Percentiles rank a stretch among this genome's conserved stretches.
Conservation (phyloP, 1,140 invertebrate genomes). For the Proales similis region DNA sequence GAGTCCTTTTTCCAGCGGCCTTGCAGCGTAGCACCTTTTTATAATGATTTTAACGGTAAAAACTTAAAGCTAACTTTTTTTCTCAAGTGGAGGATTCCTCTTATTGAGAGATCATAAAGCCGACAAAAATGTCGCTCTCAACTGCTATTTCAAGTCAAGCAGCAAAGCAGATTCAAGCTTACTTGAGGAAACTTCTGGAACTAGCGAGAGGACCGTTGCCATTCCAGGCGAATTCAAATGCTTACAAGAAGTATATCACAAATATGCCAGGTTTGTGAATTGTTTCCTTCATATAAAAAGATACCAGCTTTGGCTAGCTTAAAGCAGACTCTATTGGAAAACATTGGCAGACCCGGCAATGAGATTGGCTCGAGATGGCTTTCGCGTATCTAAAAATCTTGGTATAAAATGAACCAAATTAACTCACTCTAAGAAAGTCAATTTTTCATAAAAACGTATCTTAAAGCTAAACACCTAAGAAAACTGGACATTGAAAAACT, state of each 20-base stretch:
- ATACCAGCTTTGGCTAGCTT: background rate
- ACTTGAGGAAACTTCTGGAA: background rate
- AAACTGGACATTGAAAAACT: background rate
- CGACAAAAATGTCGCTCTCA: conserved; percentile 29
- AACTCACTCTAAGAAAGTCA: background rate
- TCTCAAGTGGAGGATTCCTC: conserved; percentile 12
- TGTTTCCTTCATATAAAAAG: background rate
- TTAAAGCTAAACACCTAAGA: conserved; percentile 15
- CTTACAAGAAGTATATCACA: conserved; percentile 18
- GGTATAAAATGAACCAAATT: conserved; percentile 9
- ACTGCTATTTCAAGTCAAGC: conserved; percentile 33
- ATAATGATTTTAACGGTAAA: background rate
- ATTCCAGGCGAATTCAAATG: conserved; percentile 34
- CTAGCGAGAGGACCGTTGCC: conserved; percentile 14
- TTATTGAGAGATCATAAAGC: conserved; percentile 32
- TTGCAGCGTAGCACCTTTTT: conserved; percentile 14
- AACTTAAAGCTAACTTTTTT: background rate
- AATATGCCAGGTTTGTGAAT: conserved; percentile 5
- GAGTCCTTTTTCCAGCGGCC: conserved; percentile 22
- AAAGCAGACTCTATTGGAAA: conserved; percentile 27
- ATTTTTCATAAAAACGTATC: background rate
- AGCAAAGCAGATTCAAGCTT: background rate
- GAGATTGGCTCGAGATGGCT: conserved; percentile 12
- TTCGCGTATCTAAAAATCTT: background rate
- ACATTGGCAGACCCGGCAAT: conserved; percentile 25